Conservation (phyloP, 2,113 vertebrate species). For the Charadrius vociferus region DNA sequence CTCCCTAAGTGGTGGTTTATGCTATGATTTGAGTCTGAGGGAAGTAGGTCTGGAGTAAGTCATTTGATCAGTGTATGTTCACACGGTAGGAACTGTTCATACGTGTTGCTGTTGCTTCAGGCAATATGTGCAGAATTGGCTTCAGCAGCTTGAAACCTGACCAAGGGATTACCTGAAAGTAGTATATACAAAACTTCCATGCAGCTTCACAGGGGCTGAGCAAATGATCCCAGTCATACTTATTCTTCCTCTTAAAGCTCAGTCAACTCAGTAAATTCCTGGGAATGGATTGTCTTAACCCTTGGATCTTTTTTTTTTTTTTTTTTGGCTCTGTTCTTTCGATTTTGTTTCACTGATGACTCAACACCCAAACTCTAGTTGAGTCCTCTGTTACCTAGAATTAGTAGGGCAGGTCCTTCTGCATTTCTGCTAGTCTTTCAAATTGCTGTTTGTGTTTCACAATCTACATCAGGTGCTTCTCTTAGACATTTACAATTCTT, state of each 20-base stretch:
- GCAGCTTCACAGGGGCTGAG: neutral
- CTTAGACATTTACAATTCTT: neutral
- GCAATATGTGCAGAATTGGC: too few species aligned
- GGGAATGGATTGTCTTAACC: neutral
- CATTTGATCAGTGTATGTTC: neutral
- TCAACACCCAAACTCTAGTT: neutral
- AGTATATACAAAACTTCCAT: neutral
- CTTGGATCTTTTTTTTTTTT: neutral
- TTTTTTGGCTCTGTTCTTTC: neutral
- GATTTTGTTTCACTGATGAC: neutral
- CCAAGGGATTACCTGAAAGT: neutral
- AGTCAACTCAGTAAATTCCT: neutral
- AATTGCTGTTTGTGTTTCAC: neutral
- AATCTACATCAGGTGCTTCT: neutral
- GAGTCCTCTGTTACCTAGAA: neutral
- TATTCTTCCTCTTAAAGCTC: neutral
- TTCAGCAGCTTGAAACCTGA: neutral
- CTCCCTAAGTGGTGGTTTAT: neutral
- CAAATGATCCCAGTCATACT: neutral
- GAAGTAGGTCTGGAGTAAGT: neutral
- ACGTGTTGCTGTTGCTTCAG: neutral
- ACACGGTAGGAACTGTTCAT: neutral
- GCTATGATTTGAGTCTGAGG: neutral
- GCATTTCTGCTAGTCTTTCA: neutral
- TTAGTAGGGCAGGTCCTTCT: neutral